Base-by-base conservation (phyloP, 2,113 vertebrate species). In the Grallaria varia region DNA sequence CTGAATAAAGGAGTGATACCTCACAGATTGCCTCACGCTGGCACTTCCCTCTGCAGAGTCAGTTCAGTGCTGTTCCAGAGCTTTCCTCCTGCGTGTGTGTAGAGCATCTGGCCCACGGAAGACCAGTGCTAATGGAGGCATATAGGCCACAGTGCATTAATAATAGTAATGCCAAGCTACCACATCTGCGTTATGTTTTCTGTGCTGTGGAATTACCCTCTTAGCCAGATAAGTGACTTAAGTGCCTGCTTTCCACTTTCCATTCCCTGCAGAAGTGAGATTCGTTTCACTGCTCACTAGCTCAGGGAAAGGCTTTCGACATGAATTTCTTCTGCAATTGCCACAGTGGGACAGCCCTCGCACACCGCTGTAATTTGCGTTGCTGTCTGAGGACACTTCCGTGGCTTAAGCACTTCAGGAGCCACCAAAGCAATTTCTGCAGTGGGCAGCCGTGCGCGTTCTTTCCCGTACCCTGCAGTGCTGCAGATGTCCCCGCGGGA, bases 381-480 rank as follows among this genome's bases (percentile, higher is more conserved):
- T 60, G 90, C 92, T 79, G 72, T 93, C 90, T 97, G 90, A 94
- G 83, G 90, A 89, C 69, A 40, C 55, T 87, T 91, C 50, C 63
- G 4, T 10, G 33, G 44, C 56, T 95, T 90, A 90, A 96, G 95
- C 72, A 56, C 90, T 90, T 90, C 40, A 84, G 95, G 90, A 94
- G 73, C 85, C 85, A 75, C 92, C 79, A 96, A 96, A 95, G 93
- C 93, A 94, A 90, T 95, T 95, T 94, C 30, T 81, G 56, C 79
- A 16, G 60, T n/a, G 92, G 93, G 90, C 76, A 94, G 84, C 64
- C 72, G 63, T 87, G 92, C 42, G 28, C 63, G 12, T 82, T 86
- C 50, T 47, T 80, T 55, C 18, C 72, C 73, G 59, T 40, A 14
- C 52, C 92, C 85, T 74, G 87, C 94, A 91, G 93, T 63, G 84